Evolutionary conservation across 1,140 invertebrate species (phyloP).

Genomic region (Penaeus vannamei): DNA sequence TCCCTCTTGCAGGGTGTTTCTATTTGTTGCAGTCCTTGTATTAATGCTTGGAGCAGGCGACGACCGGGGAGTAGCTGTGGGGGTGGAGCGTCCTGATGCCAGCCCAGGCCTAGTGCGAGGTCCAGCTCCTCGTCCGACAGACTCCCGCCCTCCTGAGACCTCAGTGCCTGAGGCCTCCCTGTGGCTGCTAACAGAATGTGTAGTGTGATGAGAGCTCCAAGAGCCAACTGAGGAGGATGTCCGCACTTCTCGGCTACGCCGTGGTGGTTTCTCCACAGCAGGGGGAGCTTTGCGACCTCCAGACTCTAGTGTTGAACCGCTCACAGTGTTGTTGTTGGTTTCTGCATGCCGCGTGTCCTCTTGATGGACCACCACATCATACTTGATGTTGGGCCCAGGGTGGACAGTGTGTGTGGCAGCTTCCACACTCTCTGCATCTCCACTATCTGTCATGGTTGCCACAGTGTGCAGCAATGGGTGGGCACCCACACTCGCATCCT

Average conservation of each 20-base stretch:
- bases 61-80: conserved; percentile 47
- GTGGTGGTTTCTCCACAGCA: conserved; percentile 49
- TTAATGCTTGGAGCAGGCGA: conserved; percentile 54
- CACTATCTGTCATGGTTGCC: conserved; percentile 41
- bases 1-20: conserved; percentile 36
- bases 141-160: conserved; percentile 40
- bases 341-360: conserved; percentile 35
- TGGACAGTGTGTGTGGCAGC: conserved; percentile 62
- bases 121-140: conserved; percentile 34
- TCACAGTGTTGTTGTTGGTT: conserved; percentile 5
- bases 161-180: conserved; percentile 29
- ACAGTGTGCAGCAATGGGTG: conserved; percentile 1
- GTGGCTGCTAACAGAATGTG: not conserved
- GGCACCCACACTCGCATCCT: conserved; percentile 40
- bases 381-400: conserved; percentile 66
- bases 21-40: conserved; percentile 6
- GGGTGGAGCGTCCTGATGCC: conserved; percentile 38
- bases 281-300: not conserved
- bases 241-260: conserved; percentile 36
- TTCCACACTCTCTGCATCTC: conserved; percentile 16
- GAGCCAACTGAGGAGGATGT: not conserved
- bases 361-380: conserved; percentile 64
- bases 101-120: conserved; percentile 2
- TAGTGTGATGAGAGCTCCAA: not conserved
- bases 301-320: not conserved